phyloP scores from a whole-genome alignment of 2,888 invertebrate genomes.

The Hypercompe scribonia region DNA sequence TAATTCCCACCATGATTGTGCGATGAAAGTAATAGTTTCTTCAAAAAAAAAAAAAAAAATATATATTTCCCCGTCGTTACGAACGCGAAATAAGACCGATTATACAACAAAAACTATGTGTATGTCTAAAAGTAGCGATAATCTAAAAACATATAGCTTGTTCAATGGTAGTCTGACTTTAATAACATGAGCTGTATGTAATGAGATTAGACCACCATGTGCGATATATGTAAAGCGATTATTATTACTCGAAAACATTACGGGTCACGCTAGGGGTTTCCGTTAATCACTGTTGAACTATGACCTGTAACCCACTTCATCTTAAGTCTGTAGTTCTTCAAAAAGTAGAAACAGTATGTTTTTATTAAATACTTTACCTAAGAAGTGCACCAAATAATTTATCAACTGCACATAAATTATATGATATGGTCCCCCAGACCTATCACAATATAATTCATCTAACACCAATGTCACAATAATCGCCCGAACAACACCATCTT shows the following conservation, averaged over 20 bases:
- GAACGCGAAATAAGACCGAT: too few species aligned
- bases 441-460: conserved; percentile 3
- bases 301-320: neutral
- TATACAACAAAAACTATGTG: too few species aligned
- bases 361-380: neutral
- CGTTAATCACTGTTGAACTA: neutral
- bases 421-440: neutral
- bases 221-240: neutral
- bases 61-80: too few species aligned
- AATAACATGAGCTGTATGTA: too few species aligned
- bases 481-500: neutral
- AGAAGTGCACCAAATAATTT: neutral
- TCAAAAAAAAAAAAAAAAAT: too few species aligned
- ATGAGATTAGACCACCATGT: too few species aligned
- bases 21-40: too few species aligned
- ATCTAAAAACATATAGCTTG: too few species aligned
- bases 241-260: neutral
- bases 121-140: too few species aligned
- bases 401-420: neutral
- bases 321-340: neutral
- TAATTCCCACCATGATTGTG: too few species aligned
- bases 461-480: neutral
- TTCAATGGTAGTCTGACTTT: too few species aligned
- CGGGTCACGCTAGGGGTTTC: neutral
- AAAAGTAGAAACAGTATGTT: too few species aligned